Base-by-base conservation (phyloP, 2,797 vertebrate species). In the Denticeps clupeoides region DNA sequence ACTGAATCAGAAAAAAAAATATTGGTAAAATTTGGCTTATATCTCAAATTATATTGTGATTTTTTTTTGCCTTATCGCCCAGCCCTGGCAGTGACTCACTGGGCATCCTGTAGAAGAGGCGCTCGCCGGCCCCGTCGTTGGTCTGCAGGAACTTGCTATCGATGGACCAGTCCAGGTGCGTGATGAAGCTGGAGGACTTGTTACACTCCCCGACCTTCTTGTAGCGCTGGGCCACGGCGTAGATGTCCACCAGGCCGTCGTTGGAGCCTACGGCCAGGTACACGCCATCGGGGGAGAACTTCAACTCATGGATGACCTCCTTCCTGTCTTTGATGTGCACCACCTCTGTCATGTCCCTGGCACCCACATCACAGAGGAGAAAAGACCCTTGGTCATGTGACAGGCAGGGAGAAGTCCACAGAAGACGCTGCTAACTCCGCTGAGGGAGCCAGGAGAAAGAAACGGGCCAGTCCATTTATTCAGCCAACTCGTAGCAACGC, bases 251-350 rank as follows among this genome's bases (percentile, higher is more conserved):
- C 0, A 72, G 79, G 7, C 86, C 82, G 2, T 86, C 87, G 0
- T 87, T 84, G 44, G 83, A 86, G 27, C 84, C 84, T 62, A 87
- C 87, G 0, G 87, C 85, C 18, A 89, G 82, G 61, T 83, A 87
- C 62, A 79, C 79, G 22, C 86, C 84, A n/a, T 87, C 87, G 0
- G 83, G 83, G 41, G 83, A 87, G 56, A 86, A 85, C 45, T 87
- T 87, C 83, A 88, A 87, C 69, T 85, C 83, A 5, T 89, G 86
- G 70, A 88, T 85, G 28, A 87, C 87, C 71, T 88, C 85, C 69
- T 88, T 87, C 33, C 84, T 66, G 55, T 89, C 83, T 72, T 87
- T 87, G 60, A 89, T 86, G 60, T 89, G 87, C 59, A 89, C 86
- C 41, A 89, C 82, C 68, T 89, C 87, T 2, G 85, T 86, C 87